Conservation (phyloP, 2,888 invertebrate genomes). For the Erpobdella octoculata region DNA sequence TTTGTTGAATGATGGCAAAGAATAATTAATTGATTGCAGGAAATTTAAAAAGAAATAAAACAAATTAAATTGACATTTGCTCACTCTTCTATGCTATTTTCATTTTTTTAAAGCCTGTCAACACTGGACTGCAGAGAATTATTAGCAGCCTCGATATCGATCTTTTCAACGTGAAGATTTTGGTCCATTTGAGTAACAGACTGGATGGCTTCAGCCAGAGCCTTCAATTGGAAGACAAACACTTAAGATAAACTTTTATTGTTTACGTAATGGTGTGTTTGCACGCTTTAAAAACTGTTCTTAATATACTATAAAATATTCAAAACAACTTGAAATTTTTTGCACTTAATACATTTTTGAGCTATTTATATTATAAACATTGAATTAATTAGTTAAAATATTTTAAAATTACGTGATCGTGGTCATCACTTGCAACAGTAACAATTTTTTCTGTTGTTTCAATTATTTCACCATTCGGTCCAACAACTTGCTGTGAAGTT, state of each 20-base stretch:
- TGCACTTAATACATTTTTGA: no score
- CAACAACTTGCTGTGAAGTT: slow-evolving; percentile 12
- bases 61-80: no score
- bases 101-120: neutral
- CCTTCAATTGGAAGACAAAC: neutral
- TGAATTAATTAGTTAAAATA: neutral
- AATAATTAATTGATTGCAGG: no score
- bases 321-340: no score
- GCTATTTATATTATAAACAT: neutral
- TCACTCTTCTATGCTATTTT: neutral
- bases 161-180: slow-evolving; percentile 24
- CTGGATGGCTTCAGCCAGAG: slow-evolving; percentile 19
- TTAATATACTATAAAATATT: no score
- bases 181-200: slow-evolving; percentile 21
- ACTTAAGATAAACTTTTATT: neutral
- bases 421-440: neutral
- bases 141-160: slow-evolving; percentile 14
- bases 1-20: no score
- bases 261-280: neutral
- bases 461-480: slow-evolving; percentile 16
- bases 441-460: slow-evolving; percentile 14
- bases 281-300: no score
- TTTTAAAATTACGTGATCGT: slow-evolving; percentile 3
- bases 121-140: slow-evolving; percentile 17
- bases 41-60: no score